Evolutionary conservation across 2,888 invertebrate genomes (phyloP).

Genomic region (Dermolepida albohirtum): DNA sequence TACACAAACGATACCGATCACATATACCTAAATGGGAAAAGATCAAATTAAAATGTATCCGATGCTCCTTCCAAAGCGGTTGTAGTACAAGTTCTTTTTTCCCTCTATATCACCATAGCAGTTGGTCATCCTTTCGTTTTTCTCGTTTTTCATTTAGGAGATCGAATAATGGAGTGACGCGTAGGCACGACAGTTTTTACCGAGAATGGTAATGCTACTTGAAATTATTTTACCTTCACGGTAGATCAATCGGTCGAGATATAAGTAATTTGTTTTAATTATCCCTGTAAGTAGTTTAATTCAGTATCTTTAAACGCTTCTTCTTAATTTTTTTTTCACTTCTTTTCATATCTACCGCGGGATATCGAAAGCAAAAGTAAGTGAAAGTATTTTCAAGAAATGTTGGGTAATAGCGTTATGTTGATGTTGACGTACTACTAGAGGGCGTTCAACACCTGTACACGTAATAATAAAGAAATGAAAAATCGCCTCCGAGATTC

Average conservation of each 20-base stretch:
- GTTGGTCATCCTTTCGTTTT: not conserved
- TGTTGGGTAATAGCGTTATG: constrained; percentile 19
- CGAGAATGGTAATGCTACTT: constrained; percentile 25
- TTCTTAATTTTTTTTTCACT: not conserved
- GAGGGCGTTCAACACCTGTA: too few species aligned
- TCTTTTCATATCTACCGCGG: constrained; percentile 5
- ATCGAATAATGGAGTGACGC: constrained; percentile 11
- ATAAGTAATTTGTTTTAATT: constrained; percentile 36
- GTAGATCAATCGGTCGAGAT: constrained; percentile 16
- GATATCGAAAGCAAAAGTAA: constrained; percentile 34
- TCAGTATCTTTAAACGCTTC: not conserved
- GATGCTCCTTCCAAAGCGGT: constrained; percentile 6
- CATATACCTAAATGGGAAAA: not conserved
- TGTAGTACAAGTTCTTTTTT: not conserved
- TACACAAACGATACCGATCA: not conserved
- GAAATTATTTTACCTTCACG: constrained; percentile 31
- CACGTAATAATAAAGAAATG: not conserved
- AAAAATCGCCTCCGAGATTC: not conserved
- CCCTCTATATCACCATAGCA: not conserved
- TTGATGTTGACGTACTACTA: too few species aligned
- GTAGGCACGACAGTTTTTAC: constrained; percentile 23
- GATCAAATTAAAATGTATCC: constrained; percentile 9
- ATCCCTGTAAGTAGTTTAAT: constrained; percentile 14
- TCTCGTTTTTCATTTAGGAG: constrained; percentile 3
- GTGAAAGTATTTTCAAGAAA: constrained; percentile 39